Evolutionary conservation across 2,797 vertebrate species (phyloP).

Genomic region (Clarias fuscus): DNA sequence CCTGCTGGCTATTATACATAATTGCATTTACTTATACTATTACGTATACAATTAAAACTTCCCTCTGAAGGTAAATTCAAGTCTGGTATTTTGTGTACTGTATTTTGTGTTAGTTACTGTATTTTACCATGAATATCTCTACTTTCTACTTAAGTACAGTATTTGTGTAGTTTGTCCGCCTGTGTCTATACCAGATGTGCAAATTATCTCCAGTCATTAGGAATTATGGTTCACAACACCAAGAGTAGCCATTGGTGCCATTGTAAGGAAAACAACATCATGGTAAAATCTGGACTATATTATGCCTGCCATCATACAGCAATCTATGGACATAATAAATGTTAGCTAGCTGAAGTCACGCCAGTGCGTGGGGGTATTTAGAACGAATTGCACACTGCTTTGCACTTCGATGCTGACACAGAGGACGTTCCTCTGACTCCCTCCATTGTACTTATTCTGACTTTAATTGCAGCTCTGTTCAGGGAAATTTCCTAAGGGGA

Average conservation of each 20-base stretch:
- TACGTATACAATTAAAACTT: too few species aligned
- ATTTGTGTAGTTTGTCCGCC: too few species aligned
- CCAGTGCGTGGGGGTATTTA: neutral
- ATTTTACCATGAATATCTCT: too few species aligned
- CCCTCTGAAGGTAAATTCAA: too few species aligned
- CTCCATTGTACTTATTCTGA: neutral
- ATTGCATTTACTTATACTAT: too few species aligned
- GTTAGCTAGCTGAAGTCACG: neutral
- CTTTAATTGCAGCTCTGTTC: conserved; percentile 21
- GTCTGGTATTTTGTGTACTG: too few species aligned
- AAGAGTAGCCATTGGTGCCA: neutral
- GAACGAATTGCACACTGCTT: neutral
- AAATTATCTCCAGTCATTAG: neutral
- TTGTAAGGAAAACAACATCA: neutral
- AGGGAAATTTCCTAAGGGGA: conserved; percentile 18
- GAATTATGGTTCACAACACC: neutral
- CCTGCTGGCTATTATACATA: too few species aligned
- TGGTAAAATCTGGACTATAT: neutral
- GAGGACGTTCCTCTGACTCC: neutral
- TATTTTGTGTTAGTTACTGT: too few species aligned
- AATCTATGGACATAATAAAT: neutral
- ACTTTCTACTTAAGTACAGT: too few species aligned
- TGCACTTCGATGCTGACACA: neutral
- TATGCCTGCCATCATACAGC: neutral
- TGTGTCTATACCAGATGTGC: neutral